phyloP scores from a whole-genome alignment of 35 echinoderm and acorn worm genomes.

The Holothuria glaberrima region DNA sequence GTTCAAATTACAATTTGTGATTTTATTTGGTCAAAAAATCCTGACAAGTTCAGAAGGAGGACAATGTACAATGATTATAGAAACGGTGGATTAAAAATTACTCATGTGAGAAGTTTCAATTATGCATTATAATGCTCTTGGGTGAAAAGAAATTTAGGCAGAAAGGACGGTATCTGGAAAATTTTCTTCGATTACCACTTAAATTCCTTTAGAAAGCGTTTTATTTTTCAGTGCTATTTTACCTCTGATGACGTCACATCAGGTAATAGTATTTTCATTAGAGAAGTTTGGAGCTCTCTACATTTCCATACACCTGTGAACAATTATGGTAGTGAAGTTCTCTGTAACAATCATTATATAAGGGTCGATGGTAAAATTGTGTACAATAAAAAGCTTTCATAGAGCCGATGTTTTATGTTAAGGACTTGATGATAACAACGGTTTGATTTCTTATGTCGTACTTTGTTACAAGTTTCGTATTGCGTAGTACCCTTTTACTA shows the following conservation, averaged over 20 bases:
- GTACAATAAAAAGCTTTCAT: no score
- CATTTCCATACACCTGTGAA: background rate
- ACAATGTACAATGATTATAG: background rate
- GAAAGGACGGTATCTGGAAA: background rate
- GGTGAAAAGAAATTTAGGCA: background rate
- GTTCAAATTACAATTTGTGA: background rate
- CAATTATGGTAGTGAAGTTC: background rate
- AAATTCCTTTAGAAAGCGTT: background rate
- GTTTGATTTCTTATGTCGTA: no score
- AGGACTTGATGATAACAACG: no score
- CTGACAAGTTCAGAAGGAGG: background rate
- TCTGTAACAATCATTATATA: background rate
- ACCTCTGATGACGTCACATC: no score
- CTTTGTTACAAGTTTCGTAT: no score
- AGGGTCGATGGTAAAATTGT: no score
- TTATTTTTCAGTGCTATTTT: no score
- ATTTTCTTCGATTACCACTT: background rate
- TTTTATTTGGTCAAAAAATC: background rate
- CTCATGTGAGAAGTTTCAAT: background rate
- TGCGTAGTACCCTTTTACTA: no score
- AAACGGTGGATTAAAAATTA: background rate
- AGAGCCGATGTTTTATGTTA: no score
- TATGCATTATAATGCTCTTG: background rate
- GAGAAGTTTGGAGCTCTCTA: background rate
- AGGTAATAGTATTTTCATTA: no score